Evolutionary conservation across 2,113 vertebrate species (phyloP), one percentile per base, ranked within the genome.

Genomic region (Anthoscopus minutus): DNA sequence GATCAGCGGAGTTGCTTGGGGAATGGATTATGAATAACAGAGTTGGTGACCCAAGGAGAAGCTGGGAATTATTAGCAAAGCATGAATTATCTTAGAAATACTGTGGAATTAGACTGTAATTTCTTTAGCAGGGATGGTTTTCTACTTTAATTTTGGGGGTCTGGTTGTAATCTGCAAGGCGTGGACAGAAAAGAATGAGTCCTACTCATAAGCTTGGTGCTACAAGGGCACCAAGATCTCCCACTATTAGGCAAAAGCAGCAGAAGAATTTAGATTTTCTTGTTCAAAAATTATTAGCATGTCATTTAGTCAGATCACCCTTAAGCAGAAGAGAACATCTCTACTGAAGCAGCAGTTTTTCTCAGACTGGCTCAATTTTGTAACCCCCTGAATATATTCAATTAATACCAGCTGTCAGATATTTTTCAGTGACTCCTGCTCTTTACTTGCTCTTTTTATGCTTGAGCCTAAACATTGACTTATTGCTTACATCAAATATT

Each of bases 121-220:
- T 82, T 45, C 23, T 72, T 33, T 25, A 82, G 37, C 9, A 70
- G 19, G 30, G 10, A 44, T 69, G 11, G 9, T 23, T 50, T 20
- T 57, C 45, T 89, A 65, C 16, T 60, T 74, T 51, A 45, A 20
- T 8, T 50, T 14, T 19, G 9, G 5, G 14, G 2, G 2, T 35
- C 44, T 66, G 25, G 15, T 19, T 74, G 42, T 23, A 40, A 42
- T 57, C 4, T 37, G 33, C 35, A 45, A 45, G 19, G 9, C 2
- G 3, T 4, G 22, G 33, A 30, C 5, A 66, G 10, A 62, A 11
- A 2, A 74, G n/a, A 81, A 45, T 0, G 0, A 8, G 7, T 71
- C 10, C 40, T 74, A 14, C 12, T 69, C 5, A 25, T 69, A n/a
- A 64, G 0, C 15, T 57, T 61, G 19, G 24, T 53, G 38, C 21